Percentiles rank a stretch among this genome's conserved stretches.
Evolutionary conservation across 1,140 invertebrate genomes (phyloP).

Genomic region (Coboldia fuscipes): DNA sequence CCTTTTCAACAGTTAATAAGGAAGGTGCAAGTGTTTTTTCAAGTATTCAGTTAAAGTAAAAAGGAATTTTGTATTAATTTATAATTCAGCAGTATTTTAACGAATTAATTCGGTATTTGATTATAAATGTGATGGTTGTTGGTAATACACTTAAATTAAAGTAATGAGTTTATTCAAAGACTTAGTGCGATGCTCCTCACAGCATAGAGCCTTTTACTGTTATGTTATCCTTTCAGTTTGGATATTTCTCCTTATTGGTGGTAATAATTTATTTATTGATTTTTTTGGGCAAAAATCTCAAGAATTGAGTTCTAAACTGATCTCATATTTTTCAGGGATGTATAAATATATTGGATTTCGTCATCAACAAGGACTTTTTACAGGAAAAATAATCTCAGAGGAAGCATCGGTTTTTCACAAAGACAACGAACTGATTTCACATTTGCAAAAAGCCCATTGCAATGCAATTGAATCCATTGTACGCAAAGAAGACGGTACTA

Average conservation of each 20-base stretch:
- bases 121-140: too few species aligned
- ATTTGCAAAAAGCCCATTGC: slow-evolving; percentile 22
- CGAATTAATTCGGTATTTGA: too few species aligned
- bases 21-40: too few species aligned
- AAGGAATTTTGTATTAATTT: too few species aligned
- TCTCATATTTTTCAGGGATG: slow-evolving; percentile 29
- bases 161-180: too few species aligned
- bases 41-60: too few species aligned
- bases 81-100: too few species aligned
- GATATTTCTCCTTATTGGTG: slow-evolving; percentile 53
- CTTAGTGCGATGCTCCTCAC: slow-evolving; percentile 43
- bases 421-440: slow-evolving; percentile 11
- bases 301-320: slow-evolving; percentile 1
- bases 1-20: too few species aligned
- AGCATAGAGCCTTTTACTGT: slow-evolving; percentile 52
- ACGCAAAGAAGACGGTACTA: slow-evolving; percentile 42
- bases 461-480: slow-evolving; percentile 39
- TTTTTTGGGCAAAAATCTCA: too few species aligned
- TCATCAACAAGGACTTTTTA: slow-evolving; percentile 5
- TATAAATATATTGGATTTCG: slow-evolving; percentile 43
- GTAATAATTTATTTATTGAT: slow-evolving; percentile 22
- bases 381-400: slow-evolving; percentile 14
- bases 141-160: too few species aligned
- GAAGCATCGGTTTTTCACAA: slow-evolving; percentile 9
- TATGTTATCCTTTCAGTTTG: slow-evolving; percentile 53